Percentiles rank a stretch among this genome's conserved stretches.
Evolutionary conservation across 1,140 invertebrate species (phyloP).

Genomic region (Palaemon carinicauda): DNA sequence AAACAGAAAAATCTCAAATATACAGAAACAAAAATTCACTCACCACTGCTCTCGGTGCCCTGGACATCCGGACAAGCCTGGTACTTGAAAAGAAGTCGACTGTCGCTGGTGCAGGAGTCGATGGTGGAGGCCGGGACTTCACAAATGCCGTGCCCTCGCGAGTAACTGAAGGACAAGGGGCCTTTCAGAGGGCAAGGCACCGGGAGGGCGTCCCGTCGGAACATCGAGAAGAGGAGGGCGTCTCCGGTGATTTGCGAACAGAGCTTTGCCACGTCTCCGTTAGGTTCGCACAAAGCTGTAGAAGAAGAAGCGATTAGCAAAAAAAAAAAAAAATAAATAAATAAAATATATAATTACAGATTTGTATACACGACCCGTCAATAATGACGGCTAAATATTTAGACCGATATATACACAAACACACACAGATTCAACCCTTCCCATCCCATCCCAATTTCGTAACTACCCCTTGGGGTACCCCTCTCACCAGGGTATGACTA

Average conservation of each 20-base stretch:
- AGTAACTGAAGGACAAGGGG: slow-evolving; percentile 84
- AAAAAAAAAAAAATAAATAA: too few relatives aligned
- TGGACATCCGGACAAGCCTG: slow-evolving; percentile 89
- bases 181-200: slow-evolving; percentile 66
- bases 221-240: slow-evolving; percentile 86
- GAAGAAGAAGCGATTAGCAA: background rate
- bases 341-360: too few relatives aligned
- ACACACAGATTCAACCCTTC: too few relatives aligned
- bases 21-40: background rate
- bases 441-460: too few relatives aligned
- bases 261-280: slow-evolving; percentile 62
- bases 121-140: slow-evolving; percentile 77
- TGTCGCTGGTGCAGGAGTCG: slow-evolving; percentile 84
- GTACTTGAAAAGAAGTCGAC: slow-evolving; percentile 81
- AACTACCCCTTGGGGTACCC: too few relatives aligned
- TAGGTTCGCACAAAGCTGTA: slow-evolving; percentile 53
- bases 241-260: slow-evolving; percentile 88
- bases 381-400: too few relatives aligned
- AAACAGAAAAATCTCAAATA: too few relatives aligned
- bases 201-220: slow-evolving; percentile 76
- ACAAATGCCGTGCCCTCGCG: slow-evolving; percentile 73
- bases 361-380: too few relatives aligned
- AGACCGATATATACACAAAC: too few relatives aligned
- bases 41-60: slow-evolving; percentile 55
- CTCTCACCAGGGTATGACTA: too few relatives aligned